These are phyloP conservation scores for Drosophila anomelani DNA, from an alignment of 2,888 invertebrate species.

Conservation along the genomic window DNA sequence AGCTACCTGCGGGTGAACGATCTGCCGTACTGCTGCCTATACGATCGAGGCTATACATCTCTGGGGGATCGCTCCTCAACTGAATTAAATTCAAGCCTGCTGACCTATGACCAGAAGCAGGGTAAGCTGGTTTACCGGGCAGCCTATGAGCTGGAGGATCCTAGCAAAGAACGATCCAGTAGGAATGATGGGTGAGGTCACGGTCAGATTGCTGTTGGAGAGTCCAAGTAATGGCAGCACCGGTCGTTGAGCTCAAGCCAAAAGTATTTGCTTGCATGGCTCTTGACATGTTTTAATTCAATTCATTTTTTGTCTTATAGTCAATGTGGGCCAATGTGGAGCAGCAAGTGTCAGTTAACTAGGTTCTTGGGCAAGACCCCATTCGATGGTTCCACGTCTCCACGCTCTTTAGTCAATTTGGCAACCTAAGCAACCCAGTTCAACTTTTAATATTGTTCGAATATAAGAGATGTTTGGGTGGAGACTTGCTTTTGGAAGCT, in stretches of 20 bases:
- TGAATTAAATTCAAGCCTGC: conserved; percentile 89
- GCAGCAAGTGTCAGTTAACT: conserved; percentile 63
- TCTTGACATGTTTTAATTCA: conserved; percentile 22
- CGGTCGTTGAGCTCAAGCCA: conserved; percentile 46
- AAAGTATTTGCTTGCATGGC: conserved; percentile 19
- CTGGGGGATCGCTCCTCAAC: conserved; percentile 93
- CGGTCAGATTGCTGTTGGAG: conserved; percentile 5
- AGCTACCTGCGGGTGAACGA: conserved; percentile 90
- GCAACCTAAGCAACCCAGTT: conserved; percentile 2
- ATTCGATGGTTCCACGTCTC: conserved; percentile 21
- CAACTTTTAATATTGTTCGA: background rate
- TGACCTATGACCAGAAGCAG: conserved; percentile 84
- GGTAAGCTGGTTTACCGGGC: conserved; percentile 87
- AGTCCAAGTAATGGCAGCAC: conserved; percentile 4
- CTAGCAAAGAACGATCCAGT: conserved; percentile 70
- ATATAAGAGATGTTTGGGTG: conserved; percentile 13
- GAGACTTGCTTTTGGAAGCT: conserved; percentile 15
- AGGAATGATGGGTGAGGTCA: conserved; percentile 50
- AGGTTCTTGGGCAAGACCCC: conserved; percentile 38
- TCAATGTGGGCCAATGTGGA: conserved; percentile 44
- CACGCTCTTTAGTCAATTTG: conserved; percentile 27
- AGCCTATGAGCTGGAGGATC: conserved; percentile 87
- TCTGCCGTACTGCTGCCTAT: conserved; percentile 95
- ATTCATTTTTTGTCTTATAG: conserved; percentile 20
- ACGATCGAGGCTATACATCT: conserved; percentile 95